Conservation (phyloP, 37 sponge, comb jelly and placozoan genomes). For the Hormiphora californensis region DNA sequence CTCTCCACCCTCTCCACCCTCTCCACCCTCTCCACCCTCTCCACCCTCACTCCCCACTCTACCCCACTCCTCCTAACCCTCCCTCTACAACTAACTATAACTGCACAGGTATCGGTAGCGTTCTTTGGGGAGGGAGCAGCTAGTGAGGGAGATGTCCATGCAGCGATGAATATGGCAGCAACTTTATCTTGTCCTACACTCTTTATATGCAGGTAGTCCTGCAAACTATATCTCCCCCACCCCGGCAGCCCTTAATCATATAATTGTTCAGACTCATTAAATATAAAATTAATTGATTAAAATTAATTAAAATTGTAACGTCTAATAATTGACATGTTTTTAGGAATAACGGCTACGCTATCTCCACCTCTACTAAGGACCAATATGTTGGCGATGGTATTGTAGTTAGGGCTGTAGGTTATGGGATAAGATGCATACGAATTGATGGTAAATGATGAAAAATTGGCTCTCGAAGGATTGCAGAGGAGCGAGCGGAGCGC, state of each 20-base stretch:
- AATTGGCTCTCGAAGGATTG: background rate
- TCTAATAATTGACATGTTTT: too few species aligned
- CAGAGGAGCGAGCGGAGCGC: too few species aligned
- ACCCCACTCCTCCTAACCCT: too few species aligned
- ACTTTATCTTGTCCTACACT: slow-evolving; percentile 81
- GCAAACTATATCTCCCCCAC: background rate
- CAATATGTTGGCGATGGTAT: slow-evolving; percentile 90
- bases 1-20: too few species aligned
- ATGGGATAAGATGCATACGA: slow-evolving; percentile 81
- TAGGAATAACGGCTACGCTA: slow-evolving; percentile 95
- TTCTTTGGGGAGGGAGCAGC: slow-evolving; percentile 99
- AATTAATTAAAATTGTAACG: too few species aligned
- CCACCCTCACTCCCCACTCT: too few species aligned
- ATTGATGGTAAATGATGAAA: slow-evolving; percentile 69
- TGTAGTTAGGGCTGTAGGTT: slow-evolving; percentile 67
- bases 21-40: too few species aligned
- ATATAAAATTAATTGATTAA: too few species aligned
- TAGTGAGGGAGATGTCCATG: slow-evolving; percentile 98
- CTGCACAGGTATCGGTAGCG: slow-evolving; percentile 27
- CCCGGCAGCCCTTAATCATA: background rate
- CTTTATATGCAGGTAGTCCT: slow-evolving; percentile 73
- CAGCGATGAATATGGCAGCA: slow-evolving; percentile 97
- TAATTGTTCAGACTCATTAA: too few species aligned
- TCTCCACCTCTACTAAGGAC: slow-evolving; percentile 82
- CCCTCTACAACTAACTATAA: too few species aligned